Conservation (phyloP, 2,797 vertebrate genomes). For the Sphenodon punctatus region DNA sequence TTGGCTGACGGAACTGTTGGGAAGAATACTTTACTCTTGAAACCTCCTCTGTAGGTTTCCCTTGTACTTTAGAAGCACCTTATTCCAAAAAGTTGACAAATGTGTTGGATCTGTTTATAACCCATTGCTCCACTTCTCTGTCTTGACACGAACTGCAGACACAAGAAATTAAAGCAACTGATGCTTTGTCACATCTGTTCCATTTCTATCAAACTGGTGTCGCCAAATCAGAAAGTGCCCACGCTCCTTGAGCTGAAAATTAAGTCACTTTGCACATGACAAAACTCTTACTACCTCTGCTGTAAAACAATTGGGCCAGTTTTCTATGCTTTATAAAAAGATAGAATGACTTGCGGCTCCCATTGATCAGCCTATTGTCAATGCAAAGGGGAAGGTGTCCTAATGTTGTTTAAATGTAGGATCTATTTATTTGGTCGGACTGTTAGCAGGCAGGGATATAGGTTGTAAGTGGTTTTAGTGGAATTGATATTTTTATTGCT, state of each 20-base stretch:
- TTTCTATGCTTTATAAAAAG: background rate
- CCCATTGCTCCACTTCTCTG: background rate
- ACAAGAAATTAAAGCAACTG: slow-evolving; percentile 15
- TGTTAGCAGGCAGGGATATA: too few relatives aligned
- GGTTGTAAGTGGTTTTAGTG: too few relatives aligned
- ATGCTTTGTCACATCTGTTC: slow-evolving; percentile 24
- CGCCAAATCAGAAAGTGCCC: slow-evolving; percentile 5
- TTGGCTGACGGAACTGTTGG: too few relatives aligned
- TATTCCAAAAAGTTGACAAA: slow-evolving; percentile 7
- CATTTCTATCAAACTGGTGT: background rate
- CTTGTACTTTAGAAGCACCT: background rate
- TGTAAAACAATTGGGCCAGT: background rate
- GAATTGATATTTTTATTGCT: too few relatives aligned
- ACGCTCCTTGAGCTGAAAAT: slow-evolving; percentile 8
- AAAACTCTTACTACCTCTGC: slow-evolving; percentile 14
- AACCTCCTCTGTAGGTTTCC: rapidly evolving
- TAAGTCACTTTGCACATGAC: background rate
- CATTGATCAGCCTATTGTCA: rapidly evolving
- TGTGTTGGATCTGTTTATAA: background rate
- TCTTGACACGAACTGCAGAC: background rate
- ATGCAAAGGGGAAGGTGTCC: background rate
- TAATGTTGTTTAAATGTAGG: too few relatives aligned
- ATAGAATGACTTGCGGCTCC: background rate
- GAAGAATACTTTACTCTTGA: too few relatives aligned
- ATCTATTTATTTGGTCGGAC: too few relatives aligned